Base-by-base conservation (phyloP, 2,797 vertebrate species). In the Nyctalus aviator region DNA sequence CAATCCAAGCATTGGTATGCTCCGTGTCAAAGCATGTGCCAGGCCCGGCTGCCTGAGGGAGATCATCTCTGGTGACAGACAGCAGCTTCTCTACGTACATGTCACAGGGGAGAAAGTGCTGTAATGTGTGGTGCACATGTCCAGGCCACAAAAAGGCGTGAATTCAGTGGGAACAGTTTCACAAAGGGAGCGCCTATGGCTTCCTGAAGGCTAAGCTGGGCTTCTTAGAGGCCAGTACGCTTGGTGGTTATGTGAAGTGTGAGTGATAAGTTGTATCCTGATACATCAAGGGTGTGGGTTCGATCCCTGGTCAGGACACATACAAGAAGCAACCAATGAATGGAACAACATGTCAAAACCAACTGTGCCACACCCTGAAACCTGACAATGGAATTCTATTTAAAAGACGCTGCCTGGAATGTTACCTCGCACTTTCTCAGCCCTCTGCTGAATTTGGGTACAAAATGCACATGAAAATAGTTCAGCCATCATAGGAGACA, bases 381-480 rank as follows among this genome's bases (percentile, higher is more conserved):
- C 41, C 53, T 72, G 86, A 50, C 88, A 71, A 79, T 94, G 81
- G 69, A 87, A 75, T 95, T 97, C 77, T 93, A 20, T 95, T 95
- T 96, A 75, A 86, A 94, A 96, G 32, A 3, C 21, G 13, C 48
- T 35, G 72, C 76, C 41, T 94, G 23, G 41, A 89, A 71, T 94
- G 71, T n/a, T 96, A 44, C 11, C 8, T 30, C 94, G 50, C 48
- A 30, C 77, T 96, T 59, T 84, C 5, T 95, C 96, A 3, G 0
- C 84, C 23, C 55, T 91, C 48, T 91, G 17, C 59, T 93, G 75
- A 81, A 81, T 96, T 94, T 75, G 92, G 83, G 18, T 78, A 53
- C 78, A 88, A 96, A 95, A 92, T 53, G 13, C 9, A 50, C 8
- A 25, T 35, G 88, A 94, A 98, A 95, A n/a, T 44, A 84, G 50